Evolutionary conservation across 2,113 vertebrate species (phyloP).

Genomic region (Poecile atricapillus): DNA sequence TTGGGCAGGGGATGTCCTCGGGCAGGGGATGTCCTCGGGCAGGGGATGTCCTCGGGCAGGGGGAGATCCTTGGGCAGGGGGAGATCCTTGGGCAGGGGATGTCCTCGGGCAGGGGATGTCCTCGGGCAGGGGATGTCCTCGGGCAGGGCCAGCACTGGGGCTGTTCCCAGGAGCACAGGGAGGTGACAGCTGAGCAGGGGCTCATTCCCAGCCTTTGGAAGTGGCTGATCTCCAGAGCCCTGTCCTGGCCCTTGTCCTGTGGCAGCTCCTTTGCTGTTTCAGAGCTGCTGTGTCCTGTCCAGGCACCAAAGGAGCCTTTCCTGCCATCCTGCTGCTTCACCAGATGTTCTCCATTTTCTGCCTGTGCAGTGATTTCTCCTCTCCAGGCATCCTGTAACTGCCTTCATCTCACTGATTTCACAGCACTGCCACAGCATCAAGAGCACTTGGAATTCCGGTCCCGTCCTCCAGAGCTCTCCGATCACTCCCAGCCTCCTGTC

Average conservation of each 20-base stretch:
- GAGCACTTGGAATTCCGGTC: not conserved
- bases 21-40: not conserved
- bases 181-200: not conserved
- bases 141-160: not conserved
- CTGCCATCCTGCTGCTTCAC: not conserved
- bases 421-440: not conserved
- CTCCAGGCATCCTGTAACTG: not conserved
- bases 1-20: not conserved
- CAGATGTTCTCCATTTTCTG: not conserved
- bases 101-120: not conserved
- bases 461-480: not conserved
- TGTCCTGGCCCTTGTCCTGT: not conserved
- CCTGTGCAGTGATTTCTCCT: not conserved
- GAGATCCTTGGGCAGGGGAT: too few relatives aligned
- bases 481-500: not conserved
- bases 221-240: not conserved
- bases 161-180: fast-evolving
- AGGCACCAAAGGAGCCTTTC: not conserved
- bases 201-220: not conserved
- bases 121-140: fast-evolving
- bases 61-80: not conserved
- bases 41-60: not conserved
- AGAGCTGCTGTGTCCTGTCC: not conserved
- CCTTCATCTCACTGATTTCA: not conserved
- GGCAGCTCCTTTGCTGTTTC: not conserved